A percentile compares a stretch with the other conserved stretches of the same genome.
These are phyloP conservation scores for Motacilla alba DNA, from an alignment of 2,113 vertebrate genomes.

Conservation along the genomic window DNA sequence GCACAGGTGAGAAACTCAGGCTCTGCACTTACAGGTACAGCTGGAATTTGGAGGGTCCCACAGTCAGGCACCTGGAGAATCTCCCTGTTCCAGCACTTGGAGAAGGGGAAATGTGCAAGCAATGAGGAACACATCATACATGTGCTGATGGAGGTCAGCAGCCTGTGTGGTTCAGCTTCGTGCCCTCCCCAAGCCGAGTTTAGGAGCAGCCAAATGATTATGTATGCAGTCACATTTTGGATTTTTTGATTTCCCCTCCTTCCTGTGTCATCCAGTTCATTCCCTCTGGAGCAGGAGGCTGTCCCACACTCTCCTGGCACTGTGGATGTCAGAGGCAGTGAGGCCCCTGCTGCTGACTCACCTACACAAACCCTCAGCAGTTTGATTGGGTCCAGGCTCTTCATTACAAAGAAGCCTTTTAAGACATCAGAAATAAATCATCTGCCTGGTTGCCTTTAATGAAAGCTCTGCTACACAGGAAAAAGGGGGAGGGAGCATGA, in stretches of 20 bases:
- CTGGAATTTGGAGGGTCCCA: not conserved
- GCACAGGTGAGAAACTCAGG: not conserved
- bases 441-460: not conserved
- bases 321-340: not conserved
- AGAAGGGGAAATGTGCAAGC: not conserved
- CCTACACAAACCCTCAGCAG: not conserved
- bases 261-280: not conserved
- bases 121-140: not conserved
- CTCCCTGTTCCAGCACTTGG: not conserved
- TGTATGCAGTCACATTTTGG: not conserved
- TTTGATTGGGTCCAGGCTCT: not conserved
- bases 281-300: not conserved
- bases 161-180: not conserved
- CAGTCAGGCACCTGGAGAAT: not conserved
- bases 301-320: not conserved
- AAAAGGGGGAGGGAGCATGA: not conserved
- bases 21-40: not conserved
- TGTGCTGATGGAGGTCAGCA: not conserved
- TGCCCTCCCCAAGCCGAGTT: not conserved
- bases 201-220: not conserved
- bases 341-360: not conserved
- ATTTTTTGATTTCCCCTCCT: not conserved
- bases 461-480: not conserved
- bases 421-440: conserved; percentile 36
- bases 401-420: conserved; percentile 5